Evolutionary conservation across 2,113 vertebrate species (phyloP).

Genomic region (Gorsachius goisagi): DNA sequence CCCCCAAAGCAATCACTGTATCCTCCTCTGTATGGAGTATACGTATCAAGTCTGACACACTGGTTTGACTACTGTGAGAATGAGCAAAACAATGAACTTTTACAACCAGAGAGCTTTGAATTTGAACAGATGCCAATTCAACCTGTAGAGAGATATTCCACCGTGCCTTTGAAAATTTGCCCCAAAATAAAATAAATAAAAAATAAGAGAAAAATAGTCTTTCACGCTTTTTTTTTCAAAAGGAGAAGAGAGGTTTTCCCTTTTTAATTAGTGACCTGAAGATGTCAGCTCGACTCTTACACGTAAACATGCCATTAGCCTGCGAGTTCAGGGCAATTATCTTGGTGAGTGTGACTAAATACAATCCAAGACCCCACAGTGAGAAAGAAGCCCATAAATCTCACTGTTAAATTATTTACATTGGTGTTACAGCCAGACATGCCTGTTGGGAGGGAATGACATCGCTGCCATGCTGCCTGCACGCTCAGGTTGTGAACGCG

Average conservation of each 20-base stretch:
- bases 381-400: background rate
- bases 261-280: background rate
- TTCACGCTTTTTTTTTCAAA: background rate
- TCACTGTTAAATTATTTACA: conserved; percentile 8
- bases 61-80: conserved; percentile 24
- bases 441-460: background rate
- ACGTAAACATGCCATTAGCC: background rate
- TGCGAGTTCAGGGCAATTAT: background rate
- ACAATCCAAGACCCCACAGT: background rate
- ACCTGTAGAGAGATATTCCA: background rate
- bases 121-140: background rate
- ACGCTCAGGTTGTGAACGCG: rapidly evolving
- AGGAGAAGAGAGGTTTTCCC: background rate
- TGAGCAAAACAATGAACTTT: background rate
- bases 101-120: background rate
- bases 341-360: background rate
- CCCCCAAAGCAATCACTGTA: background rate
- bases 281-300: background rate
- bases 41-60: conserved; percentile 4
- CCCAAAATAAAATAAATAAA: background rate
- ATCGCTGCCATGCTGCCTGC: background rate
- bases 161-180: background rate
- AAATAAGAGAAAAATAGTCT: background rate
- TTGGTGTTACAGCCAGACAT: background rate
- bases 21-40: background rate